Conservation (phyloP, 2,113 vertebrate species). For the Cathartes aura region DNA sequence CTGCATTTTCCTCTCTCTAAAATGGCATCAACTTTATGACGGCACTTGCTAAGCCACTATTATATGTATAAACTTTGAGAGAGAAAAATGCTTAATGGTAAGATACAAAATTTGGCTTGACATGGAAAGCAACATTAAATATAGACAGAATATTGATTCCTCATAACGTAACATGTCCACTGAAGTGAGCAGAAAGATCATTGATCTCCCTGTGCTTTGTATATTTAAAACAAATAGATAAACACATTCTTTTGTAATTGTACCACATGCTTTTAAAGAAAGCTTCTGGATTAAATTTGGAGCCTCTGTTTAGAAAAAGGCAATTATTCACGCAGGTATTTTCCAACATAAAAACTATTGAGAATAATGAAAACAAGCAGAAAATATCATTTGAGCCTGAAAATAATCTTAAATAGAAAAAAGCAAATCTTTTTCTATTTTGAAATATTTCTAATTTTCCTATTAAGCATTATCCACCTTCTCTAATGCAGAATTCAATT, state of each 20-base stretch:
- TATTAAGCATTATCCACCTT: constrained; percentile 62
- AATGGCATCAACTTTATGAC: not conserved
- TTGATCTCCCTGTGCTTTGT: not conserved
- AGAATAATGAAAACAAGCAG: not conserved
- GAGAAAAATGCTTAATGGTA: not conserved
- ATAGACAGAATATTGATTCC: not conserved
- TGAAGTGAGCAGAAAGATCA: not conserved
- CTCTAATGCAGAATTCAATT: constrained; percentile 71
- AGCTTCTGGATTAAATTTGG: not conserved
- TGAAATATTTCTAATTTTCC: constrained; percentile 61
- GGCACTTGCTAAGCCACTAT: not conserved
- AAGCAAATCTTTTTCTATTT: not conserved
- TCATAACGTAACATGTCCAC: not conserved
- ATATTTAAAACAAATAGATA: not conserved
- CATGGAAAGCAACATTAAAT: not conserved
- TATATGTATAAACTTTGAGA: not conserved
- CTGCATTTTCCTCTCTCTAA: not conserved
- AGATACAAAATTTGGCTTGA: not conserved
- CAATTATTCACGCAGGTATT: not conserved
- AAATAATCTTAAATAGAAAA: constrained; percentile 3
- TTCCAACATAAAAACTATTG: not conserved
- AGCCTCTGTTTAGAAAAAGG: not conserved
- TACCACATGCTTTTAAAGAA: not conserved
- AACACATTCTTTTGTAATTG: not conserved
- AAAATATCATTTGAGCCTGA: constrained; percentile 37